Evolutionary conservation across 2,888 invertebrate species (phyloP).

Genomic region (Drosophila stalkeri): DNA sequence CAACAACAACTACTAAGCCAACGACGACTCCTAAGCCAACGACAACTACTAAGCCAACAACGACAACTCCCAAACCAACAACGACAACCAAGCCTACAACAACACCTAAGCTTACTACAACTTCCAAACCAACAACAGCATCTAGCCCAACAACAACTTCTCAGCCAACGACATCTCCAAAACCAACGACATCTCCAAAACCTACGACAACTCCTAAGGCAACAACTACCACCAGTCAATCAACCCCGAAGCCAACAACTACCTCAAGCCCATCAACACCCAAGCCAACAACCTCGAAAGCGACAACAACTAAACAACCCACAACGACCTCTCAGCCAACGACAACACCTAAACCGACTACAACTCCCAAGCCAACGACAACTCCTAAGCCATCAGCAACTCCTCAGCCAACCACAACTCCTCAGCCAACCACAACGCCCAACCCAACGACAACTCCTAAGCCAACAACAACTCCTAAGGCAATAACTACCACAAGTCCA

Average conservation of each 20-base stretch:
- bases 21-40: not conserved
- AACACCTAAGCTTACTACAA: not conserved
- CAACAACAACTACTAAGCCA: conserved; percentile 7
- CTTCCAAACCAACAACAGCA: not conserved
- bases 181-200: not conserved
- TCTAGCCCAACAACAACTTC: not conserved
- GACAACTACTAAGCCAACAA: conserved; percentile 4
- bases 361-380: conserved; percentile 4
- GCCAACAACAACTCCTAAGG: not conserved
- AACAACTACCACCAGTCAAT: conserved; percentile 6
- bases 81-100: conserved; percentile 17
- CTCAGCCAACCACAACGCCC: not conserved
- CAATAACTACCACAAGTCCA: conserved; percentile 7
- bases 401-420: conserved; percentile 4
- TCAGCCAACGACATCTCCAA: conserved; percentile 4
- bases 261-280: not conserved
- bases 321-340: not conserved
- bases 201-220: conserved; percentile 15
- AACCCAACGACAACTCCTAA: conserved; percentile 7
- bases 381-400: conserved; percentile 18
- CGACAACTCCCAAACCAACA: not conserved
- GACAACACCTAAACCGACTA: conserved; percentile 3
- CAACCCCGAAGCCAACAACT: not conserved
- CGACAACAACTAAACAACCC: conserved; percentile 5
- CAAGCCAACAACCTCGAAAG: not conserved